Conservation (phyloP, 2,797 vertebrate genomes). For the Hipposideros larvatus region DNA sequence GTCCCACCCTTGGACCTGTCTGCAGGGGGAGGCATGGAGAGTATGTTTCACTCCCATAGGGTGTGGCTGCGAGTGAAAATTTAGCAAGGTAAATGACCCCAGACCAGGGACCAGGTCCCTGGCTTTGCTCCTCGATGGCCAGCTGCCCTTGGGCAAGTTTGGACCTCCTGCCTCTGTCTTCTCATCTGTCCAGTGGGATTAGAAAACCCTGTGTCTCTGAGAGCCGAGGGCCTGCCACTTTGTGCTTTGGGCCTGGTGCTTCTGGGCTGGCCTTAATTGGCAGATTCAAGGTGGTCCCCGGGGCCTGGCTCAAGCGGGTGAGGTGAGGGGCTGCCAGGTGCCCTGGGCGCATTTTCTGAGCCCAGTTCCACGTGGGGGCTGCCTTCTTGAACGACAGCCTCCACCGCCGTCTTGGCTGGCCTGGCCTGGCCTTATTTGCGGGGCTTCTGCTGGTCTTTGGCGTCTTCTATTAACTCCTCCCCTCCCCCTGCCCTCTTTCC, state of each 20-base stretch:
- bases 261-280: not conserved
- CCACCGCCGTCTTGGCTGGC: not conserved
- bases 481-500: not conserved
- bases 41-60: not conserved
- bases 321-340: not conserved
- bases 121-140: not conserved
- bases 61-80: conserved; percentile 49
- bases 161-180: not conserved
- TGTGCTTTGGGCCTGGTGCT: not conserved
- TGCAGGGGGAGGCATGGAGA: conserved; percentile 65
- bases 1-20: conserved; percentile 68
- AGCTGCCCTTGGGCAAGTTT: not conserved
- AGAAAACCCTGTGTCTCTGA: not conserved
- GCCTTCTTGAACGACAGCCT: not conserved
- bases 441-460: conserved; percentile 15
- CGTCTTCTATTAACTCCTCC: not conserved
- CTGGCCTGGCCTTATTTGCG: not conserved
- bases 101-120: not conserved
- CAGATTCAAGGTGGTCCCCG: not conserved
- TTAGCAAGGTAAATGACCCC: not conserved
- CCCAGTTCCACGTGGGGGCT: not conserved
- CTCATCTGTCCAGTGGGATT: not conserved
- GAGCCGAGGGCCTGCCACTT: not conserved
- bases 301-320: not conserved
- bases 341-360: not conserved